A percentile compares a stretch with the other conserved stretches of the same genome.
Evolutionary conservation across 1,140 invertebrate species (phyloP).

Genomic region (Drosophila pruinosa): DNA sequence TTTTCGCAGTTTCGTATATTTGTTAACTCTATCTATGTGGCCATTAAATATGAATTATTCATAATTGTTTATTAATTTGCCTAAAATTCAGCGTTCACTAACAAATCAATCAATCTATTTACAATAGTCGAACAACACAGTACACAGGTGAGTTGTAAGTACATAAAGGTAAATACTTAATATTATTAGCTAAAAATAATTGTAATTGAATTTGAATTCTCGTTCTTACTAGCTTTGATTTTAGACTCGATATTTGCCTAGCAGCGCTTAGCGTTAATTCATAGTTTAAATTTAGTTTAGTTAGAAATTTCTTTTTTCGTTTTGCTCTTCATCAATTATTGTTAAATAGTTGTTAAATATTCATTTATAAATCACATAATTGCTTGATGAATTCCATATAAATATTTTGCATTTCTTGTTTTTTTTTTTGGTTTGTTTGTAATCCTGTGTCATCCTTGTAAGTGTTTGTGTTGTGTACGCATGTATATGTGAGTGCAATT

Average conservation of each 20-base stretch:
- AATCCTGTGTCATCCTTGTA: slow-evolving; percentile 45
- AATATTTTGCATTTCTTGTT: slow-evolving; percentile 38
- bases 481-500: slow-evolving; percentile 38
- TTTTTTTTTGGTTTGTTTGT: slow-evolving; percentile 21
- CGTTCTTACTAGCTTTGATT: slow-evolving; percentile 58
- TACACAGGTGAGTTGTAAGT: slow-evolving; percentile 44
- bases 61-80: slow-evolving; percentile 57
- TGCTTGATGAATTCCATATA: slow-evolving; percentile 80
- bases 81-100: slow-evolving; percentile 70
- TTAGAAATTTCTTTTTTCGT: slow-evolving; percentile 23
- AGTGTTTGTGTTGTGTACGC: neutral
- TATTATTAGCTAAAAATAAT: slow-evolving; percentile 64
- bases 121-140: slow-evolving; percentile 61
- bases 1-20: slow-evolving; percentile 46
- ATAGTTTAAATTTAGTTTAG: slow-evolving; percentile 33
- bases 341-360: slow-evolving; percentile 77
- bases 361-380: slow-evolving; percentile 80
- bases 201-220: slow-evolving; percentile 74
- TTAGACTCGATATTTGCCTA: slow-evolving; percentile 62
- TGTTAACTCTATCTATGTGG: slow-evolving; percentile 33
- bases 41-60: slow-evolving; percentile 37
- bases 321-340: slow-evolving; percentile 68
- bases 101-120: slow-evolving; percentile 59
- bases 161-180: slow-evolving; percentile 54
- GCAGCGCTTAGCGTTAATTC: slow-evolving; percentile 50